Evolutionary conservation across 2,797 vertebrate genomes (phyloP).

Genomic region (Siniperca undulata): DNA sequence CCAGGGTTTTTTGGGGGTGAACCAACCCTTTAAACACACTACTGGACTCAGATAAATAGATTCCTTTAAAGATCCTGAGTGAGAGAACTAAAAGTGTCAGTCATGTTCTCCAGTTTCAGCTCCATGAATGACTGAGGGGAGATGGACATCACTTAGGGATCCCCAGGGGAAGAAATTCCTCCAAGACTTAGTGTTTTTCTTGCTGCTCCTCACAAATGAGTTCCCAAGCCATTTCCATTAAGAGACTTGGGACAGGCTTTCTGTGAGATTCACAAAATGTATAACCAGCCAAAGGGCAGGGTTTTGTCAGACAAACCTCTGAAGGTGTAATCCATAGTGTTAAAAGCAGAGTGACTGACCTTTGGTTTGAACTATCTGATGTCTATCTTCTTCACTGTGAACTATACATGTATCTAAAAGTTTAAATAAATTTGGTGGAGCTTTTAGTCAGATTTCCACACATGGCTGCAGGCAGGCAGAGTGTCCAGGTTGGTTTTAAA

Average conservation of each 20-base stretch:
- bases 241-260: conserved; percentile 57
- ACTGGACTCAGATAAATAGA: conserved; percentile 33
- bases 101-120: conserved; percentile 80
- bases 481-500: conserved; percentile 61
- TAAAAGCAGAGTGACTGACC: conserved; percentile 68
- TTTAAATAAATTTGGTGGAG: conserved; percentile 1
- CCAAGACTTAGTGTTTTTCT: conserved; percentile 83
- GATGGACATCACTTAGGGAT: conserved; percentile 82
- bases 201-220: conserved; percentile 64
- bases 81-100: conserved; percentile 66
- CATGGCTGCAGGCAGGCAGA: conserved; percentile 17
- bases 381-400: conserved; percentile 10
- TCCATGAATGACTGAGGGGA: conserved; percentile 66
- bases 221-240: conserved; percentile 74
- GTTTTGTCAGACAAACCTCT: conserved; percentile 75
- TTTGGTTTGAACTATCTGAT: conserved; percentile 40
- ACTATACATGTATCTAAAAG: conserved; percentile 19
- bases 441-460: conserved; percentile 19
- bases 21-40: conserved; percentile 11
- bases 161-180: conserved; percentile 87
- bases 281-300: conserved; percentile 68
- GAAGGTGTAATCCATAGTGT: conserved; percentile 76
- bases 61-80: conserved; percentile 42
- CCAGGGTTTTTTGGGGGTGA: not conserved
- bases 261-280: conserved; percentile 46